These are phyloP conservation scores for Phaethornis superciliosus DNA, from an alignment of 2,113 vertebrate species.

Conservation along the genomic window DNA sequence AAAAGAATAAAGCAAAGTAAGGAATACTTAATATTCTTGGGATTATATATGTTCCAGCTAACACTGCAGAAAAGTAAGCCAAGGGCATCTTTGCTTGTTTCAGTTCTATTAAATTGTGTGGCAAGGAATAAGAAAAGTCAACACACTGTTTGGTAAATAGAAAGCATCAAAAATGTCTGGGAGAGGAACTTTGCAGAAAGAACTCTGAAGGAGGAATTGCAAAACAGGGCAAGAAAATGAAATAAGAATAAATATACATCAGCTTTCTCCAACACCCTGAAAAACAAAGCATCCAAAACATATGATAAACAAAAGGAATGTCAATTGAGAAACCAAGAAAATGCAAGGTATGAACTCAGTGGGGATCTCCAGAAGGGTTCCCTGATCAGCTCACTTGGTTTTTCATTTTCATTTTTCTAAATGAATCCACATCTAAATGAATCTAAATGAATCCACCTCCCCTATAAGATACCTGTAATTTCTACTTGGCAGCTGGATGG, in stretches of 20 bases:
- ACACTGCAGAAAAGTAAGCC: constrained; percentile 48
- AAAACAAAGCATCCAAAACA: background rate
- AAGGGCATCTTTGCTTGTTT: constrained; percentile 58
- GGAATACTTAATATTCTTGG: constrained; percentile 51
- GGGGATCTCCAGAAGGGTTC: background rate
- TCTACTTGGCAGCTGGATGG: constrained; percentile 21
- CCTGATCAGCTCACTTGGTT: background rate
- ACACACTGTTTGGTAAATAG: constrained; percentile 18
- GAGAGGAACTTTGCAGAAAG: constrained; percentile 17
- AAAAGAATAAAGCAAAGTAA: background rate
- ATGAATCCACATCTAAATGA: too few species aligned
- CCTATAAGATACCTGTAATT: background rate
- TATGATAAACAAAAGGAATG: background rate
- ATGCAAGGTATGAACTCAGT: background rate
- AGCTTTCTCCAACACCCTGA: background rate
- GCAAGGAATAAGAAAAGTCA: constrained; percentile 56
- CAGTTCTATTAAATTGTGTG: constrained; percentile 42
- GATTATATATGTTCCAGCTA: constrained; percentile 20
- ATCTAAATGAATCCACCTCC: background rate
- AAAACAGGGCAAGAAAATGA: background rate
- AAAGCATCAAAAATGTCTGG: background rate
- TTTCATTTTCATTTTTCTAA: background rate
- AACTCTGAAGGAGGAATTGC: background rate
- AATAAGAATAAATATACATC: background rate
- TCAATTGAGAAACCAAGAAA: rapidly evolving